Evolutionary conservation across 2,797 vertebrate species (phyloP).

Genomic region (Onychomys leucogaster): DNA sequence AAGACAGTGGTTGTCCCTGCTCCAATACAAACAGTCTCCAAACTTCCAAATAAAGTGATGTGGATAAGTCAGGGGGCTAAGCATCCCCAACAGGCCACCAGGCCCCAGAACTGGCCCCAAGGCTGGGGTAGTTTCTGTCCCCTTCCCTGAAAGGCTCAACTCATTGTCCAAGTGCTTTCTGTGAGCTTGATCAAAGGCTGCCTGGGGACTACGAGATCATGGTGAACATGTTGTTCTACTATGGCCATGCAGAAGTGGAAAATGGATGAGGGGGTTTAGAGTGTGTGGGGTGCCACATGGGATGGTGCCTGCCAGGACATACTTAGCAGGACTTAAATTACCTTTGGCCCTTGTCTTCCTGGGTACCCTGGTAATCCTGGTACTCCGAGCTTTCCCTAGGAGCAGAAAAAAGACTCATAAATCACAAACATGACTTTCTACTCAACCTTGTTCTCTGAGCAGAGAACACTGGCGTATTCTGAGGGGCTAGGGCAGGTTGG

Average conservation of each 20-base stretch:
- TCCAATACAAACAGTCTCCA: neutral
- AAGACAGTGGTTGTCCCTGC: neutral
- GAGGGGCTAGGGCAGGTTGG: neutral
- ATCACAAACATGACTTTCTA: rapidly evolving
- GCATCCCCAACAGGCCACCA: neutral
- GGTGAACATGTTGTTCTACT: rapidly evolving
- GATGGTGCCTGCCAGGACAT: rapidly evolving
- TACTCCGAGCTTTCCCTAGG: slow-evolving; percentile 97
- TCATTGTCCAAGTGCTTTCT: neutral
- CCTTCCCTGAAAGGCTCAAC: neutral
- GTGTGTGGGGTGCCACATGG: rapidly evolving
- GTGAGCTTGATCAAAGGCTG: neutral
- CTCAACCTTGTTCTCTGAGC: rapidly evolving
- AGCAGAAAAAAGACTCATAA: neutral
- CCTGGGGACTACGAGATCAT: rapidly evolving
- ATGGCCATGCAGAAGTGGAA: rapidly evolving
- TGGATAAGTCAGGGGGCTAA: rapidly evolving
- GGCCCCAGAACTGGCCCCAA: neutral
- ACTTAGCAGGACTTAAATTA: slow-evolving; percentile 71
- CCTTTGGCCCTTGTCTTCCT: slow-evolving; percentile 98
- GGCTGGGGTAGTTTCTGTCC: rapidly evolving
- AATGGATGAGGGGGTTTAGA: rapidly evolving
- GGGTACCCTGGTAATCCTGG: slow-evolving; percentile 98
- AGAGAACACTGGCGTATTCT: rapidly evolving
- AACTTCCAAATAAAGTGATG: neutral